These are phyloP conservation scores for Ochropleura plecta DNA, from an alignment of 2,888 invertebrate genomes.

Conservation along the genomic window DNA sequence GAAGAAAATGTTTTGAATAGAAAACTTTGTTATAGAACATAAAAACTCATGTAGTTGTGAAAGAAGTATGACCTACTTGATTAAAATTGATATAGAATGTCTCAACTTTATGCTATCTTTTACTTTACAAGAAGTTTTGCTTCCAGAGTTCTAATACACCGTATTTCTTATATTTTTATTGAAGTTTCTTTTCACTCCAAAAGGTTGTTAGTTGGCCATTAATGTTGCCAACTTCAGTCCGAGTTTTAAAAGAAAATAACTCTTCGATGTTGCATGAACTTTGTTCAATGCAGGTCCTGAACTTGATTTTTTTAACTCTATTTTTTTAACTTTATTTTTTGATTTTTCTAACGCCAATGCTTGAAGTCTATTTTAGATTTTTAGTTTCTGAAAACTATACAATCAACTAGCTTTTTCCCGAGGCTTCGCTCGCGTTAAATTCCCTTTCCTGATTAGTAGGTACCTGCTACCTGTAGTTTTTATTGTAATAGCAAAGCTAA, in stretches of 20 bases:
- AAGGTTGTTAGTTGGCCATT: constrained; percentile 10
- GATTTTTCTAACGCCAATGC: too few species aligned
- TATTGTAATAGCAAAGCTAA: too few species aligned
- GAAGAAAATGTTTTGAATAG: constrained; percentile 23
- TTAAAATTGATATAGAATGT: not conserved
- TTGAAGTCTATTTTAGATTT: not conserved
- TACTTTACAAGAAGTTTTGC: not conserved
- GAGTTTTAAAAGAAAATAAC: constrained; percentile 11
- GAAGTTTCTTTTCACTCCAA: constrained; percentile 11
- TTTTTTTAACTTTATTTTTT: too few species aligned
- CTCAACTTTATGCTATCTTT: not conserved
- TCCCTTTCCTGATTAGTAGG: too few species aligned
- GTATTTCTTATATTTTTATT: constrained; percentile 9
- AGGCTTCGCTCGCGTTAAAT: too few species aligned
- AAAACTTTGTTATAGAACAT: constrained; percentile 35
- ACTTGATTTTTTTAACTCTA: too few species aligned
- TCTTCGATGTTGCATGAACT: constrained; percentile 20
- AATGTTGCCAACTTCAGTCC: constrained; percentile 22
- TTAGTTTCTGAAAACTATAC: not conserved
- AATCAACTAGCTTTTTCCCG: not conserved
- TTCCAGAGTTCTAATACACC: not conserved
- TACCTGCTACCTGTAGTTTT: too few species aligned
- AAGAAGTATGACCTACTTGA: constrained; percentile 5
- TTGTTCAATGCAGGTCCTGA: not conserved
- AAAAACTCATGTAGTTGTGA: constrained; percentile 1